Evolutionary conservation across 1,140 invertebrate species (phyloP).

Genomic region (Hylaeus volcanicus): DNA sequence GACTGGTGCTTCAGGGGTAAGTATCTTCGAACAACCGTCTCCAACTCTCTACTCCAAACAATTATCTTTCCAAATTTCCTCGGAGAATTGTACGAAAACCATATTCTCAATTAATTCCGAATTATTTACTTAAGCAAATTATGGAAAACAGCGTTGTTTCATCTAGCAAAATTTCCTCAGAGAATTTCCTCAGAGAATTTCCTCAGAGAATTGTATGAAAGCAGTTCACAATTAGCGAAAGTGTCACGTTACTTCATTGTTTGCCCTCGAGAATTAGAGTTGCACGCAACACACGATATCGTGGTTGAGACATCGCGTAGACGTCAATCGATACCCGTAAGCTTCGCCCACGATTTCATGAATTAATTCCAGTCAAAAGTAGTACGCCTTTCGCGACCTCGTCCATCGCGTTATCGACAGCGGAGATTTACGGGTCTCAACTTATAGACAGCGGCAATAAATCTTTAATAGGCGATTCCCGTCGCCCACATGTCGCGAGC

Average conservation of each 20-base stretch:
- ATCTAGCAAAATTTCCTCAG: too few species aligned
- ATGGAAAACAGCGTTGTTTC: too few species aligned
- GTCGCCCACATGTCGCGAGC: conserved; percentile 6
- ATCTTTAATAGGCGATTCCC: neutral
- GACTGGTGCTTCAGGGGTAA: conserved; percentile 77
- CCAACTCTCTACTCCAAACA: neutral
- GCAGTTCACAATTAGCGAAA: too few species aligned
- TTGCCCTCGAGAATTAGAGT: too few species aligned
- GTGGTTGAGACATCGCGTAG: neutral
- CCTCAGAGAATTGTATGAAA: too few species aligned
- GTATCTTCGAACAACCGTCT: conserved; percentile 28
- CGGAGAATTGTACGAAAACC: too few species aligned
- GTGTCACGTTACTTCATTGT: neutral
- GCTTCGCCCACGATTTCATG: neutral
- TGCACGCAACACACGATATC: neutral
- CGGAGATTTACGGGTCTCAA: neutral
- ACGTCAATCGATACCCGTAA: neutral
- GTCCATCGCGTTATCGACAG: neutral
- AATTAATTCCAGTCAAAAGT: neutral
- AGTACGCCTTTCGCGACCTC: conserved; percentile 1
- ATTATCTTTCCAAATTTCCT: too few species aligned
- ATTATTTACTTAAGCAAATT: too few species aligned
- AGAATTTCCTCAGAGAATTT: too few species aligned
- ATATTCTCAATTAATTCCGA: too few species aligned
- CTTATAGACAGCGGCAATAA: neutral